Percentiles rank a stretch among this genome's conserved stretches.
phyloP scores from a whole-genome alignment of 2,113 vertebrate species.

The Pogona vitticeps region DNA sequence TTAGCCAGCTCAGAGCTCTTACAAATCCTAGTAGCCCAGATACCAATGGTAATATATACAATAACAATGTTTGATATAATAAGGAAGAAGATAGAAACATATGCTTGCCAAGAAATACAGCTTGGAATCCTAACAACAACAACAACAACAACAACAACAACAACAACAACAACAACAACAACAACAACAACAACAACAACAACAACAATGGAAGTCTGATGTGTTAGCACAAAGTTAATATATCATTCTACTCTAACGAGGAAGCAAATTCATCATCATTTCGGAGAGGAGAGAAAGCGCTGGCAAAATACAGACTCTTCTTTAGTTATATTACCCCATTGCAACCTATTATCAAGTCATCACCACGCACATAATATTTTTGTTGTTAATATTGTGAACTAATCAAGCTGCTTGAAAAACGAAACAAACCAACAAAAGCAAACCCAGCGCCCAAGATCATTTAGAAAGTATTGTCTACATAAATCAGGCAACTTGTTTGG shows the following conservation, averaged over 20 bases:
- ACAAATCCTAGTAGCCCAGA: too few relatives aligned
- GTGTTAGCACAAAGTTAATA: neutral
- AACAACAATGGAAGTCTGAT: too few relatives aligned
- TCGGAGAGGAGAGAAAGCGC: neutral
- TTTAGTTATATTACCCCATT: conserved; percentile 21
- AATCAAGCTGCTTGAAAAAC: conserved; percentile 23
- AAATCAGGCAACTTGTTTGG: conserved; percentile 7
- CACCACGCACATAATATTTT: conserved; percentile 18
- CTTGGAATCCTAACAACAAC: too few relatives aligned
- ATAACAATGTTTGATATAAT: too few relatives aligned
- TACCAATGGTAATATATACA: too few relatives aligned
- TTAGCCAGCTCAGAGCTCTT: too few relatives aligned
- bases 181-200: neutral
- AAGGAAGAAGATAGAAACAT: too few relatives aligned
- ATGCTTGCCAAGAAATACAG: too few relatives aligned
- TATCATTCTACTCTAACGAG: conserved; percentile 9
- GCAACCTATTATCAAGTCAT: conserved; percentile 19
- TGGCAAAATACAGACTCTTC: conserved; percentile 4
- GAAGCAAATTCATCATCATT: neutral
- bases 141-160: too few relatives aligned
- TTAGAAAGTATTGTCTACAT: neutral
- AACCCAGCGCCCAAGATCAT: neutral
- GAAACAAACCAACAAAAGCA: neutral
- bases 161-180: too few relatives aligned
- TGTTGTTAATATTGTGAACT: neutral